Conservation (phyloP, 2,888 invertebrate species). For the Sepioteuthis lessoniana region DNA sequence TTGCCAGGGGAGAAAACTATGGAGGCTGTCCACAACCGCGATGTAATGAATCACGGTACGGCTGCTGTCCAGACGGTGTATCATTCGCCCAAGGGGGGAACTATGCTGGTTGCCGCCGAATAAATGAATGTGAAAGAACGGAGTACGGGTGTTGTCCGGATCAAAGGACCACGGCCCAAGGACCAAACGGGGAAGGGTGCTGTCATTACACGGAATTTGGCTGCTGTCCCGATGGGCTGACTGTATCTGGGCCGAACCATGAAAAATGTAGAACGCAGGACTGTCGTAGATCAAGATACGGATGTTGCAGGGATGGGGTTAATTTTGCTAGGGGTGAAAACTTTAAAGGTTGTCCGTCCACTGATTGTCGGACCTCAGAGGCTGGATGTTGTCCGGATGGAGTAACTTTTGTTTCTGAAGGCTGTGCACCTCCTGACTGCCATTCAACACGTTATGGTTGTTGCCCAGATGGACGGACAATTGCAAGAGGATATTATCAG, state of each 20-base stretch:
- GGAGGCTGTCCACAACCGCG: background rate
- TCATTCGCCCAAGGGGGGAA: background rate
- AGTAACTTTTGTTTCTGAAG: background rate
- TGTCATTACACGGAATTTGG: conserved; percentile 64
- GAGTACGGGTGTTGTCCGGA: conserved; percentile 56
- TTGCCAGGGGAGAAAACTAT: background rate
- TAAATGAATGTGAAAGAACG: conserved; percentile 72
- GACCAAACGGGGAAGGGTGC: conserved; percentile 84
- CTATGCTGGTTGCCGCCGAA: background rate
- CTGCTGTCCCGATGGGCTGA: background rate
- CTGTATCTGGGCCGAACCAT: background rate
- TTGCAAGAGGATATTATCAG: background rate
- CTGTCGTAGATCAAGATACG: background rate
- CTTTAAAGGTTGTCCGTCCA: background rate
- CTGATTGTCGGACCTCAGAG: background rate
- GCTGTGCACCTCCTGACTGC: background rate
- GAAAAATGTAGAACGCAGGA: background rate
- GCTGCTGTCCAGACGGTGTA: conserved; percentile 12
- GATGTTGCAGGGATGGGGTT: conserved; percentile 6
- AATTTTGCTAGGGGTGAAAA: background rate
- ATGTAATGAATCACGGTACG: background rate
- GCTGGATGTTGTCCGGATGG: conserved; percentile 10
- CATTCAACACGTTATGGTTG: background rate
- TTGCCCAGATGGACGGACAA: background rate
- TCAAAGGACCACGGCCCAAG: conserved; percentile 49